phyloP scores from a whole-genome alignment of 2,797 vertebrate genomes.

The Malacoraja senta region DNA sequence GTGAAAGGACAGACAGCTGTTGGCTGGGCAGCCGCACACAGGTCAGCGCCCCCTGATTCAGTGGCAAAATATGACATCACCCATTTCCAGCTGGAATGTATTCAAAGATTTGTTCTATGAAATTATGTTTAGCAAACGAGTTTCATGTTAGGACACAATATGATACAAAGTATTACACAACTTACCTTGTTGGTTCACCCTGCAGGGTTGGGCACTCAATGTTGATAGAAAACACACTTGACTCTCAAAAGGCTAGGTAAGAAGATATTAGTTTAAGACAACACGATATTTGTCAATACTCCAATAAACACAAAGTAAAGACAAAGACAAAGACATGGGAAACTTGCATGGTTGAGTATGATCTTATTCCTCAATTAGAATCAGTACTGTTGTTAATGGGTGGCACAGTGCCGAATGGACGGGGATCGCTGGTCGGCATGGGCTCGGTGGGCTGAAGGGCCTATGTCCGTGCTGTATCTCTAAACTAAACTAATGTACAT shows the following conservation, averaged over 20 bases:
- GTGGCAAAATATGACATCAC: neutral
- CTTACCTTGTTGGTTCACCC: neutral
- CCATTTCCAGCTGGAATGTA: neutral
- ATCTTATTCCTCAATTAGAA: neutral
- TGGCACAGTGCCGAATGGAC: no score
- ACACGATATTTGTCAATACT: neutral
- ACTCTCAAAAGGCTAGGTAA: constrained; percentile 27
- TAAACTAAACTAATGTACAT: no score
- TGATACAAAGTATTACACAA: neutral
- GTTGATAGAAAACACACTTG: constrained; percentile 15
- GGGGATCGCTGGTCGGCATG: no score
- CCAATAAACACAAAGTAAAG: neutral
- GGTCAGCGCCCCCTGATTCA: no score
- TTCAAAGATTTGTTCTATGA: neutral
- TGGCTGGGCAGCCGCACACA: no score
- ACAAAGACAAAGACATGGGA: neutral
- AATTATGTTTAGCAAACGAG: neutral
- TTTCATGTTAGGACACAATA: neutral
- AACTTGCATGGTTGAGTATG: neutral
- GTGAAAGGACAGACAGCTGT: no score
- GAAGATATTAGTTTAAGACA: neutral
- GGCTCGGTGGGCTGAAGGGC: no score
- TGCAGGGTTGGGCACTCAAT: neutral
- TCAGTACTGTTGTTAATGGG: neutral
- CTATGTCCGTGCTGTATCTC: no score